Evolutionary conservation across 2,113 vertebrate genomes (phyloP).

Genomic region (Collichthys lucidus): DNA sequence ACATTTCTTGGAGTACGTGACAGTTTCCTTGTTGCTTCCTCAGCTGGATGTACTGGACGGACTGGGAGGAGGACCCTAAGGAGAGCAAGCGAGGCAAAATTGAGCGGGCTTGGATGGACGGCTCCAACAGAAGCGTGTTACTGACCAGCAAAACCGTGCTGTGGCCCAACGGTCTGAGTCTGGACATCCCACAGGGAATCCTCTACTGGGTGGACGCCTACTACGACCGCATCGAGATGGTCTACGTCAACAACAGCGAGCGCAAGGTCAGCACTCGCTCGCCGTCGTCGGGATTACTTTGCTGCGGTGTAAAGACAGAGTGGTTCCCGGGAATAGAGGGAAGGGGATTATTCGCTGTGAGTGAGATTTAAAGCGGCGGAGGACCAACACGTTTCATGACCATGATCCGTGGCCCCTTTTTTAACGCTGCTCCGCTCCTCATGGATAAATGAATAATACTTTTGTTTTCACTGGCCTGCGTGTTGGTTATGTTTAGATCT

Average conservation of each 20-base stretch:
- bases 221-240: conserved; percentile 98
- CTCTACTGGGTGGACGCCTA: conserved; percentile 99
- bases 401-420: conserved; percentile 17
- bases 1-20: not conserved
- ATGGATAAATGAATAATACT: conserved; percentile 17
- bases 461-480: conserved; percentile 27
- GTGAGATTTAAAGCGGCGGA: conserved; percentile 10
- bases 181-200: conserved; percentile 93
- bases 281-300: not conserved
- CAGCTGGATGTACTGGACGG: conserved; percentile 99
- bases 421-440: conserved; percentile 6
- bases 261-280: conserved; percentile 85
- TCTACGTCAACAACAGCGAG: conserved; percentile 91
- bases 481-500: conserved; percentile 22
- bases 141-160: conserved; percentile 95
- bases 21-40: not conserved
- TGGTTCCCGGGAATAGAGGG: conserved; percentile 19
- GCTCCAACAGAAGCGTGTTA: conserved; percentile 93
- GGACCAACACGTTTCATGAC: not conserved
- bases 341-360: conserved; percentile 26
- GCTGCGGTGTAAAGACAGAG: conserved; percentile 4
- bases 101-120: conserved; percentile 98
- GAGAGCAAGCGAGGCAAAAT: conserved; percentile 97
- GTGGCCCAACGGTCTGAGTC: conserved; percentile 97
- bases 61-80: conserved; percentile 99